These are phyloP conservation scores for Sylvilagus bachmani DNA, from an alignment of 2,113 vertebrate genomes.

Conservation along the genomic window DNA sequence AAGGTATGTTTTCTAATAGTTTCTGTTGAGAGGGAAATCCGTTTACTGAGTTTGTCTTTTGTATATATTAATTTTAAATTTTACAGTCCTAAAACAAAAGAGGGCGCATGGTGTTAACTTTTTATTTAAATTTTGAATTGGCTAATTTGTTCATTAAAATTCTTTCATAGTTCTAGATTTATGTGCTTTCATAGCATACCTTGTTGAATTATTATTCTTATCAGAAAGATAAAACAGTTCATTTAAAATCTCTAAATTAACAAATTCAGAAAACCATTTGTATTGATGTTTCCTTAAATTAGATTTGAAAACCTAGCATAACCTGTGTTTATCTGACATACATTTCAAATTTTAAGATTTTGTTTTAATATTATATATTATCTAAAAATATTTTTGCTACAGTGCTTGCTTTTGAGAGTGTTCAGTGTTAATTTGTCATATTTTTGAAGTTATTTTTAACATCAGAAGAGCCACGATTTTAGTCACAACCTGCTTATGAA, in stretches of 20 bases:
- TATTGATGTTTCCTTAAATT: not conserved
- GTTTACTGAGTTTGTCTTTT: not conserved
- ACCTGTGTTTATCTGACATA: constrained; percentile 35
- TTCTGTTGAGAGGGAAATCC: not conserved
- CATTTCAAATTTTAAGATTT: not conserved
- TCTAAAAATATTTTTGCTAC: not conserved
- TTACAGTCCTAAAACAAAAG: not conserved
- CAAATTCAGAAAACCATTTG: not conserved
- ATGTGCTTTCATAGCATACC: not conserved
- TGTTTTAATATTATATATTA: constrained; percentile 15
- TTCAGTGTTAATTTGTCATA: not conserved
- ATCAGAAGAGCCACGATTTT: not conserved
- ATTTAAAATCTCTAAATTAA: not conserved
- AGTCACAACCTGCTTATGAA: not conserved
- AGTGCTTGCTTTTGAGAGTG: not conserved
- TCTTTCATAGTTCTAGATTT: not conserved
- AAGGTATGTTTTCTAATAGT: constrained; percentile 86
- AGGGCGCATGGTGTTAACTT: not conserved
- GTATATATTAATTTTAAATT: not conserved
- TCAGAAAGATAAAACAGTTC: not conserved
- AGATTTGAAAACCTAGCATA: not conserved
- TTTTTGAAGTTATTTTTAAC: constrained; percentile 37
- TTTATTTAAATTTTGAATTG: not conserved
- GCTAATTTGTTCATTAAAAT: constrained; percentile 8
- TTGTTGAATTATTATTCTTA: constrained; percentile 41